Percentiles rank a stretch among this genome's conserved stretches.
Evolutionary conservation across 1,140 invertebrate species (phyloP).

Genomic region (Drosophila miranda): DNA sequence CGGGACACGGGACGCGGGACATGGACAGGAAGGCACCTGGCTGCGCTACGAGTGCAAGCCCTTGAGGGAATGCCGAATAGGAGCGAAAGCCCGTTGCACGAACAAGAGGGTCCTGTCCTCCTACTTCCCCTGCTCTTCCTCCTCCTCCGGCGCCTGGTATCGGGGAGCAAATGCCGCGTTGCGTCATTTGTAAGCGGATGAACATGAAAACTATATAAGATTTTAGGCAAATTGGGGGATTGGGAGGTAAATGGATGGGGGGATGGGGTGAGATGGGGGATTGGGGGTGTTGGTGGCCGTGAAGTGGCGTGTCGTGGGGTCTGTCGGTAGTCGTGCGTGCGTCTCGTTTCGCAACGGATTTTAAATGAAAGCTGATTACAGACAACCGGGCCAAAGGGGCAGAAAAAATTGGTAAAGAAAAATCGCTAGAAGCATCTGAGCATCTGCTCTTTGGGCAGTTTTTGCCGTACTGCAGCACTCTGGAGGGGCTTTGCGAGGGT

Average conservation of each 20-base stretch:
- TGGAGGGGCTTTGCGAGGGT: neutral
- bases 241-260: neutral
- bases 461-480: no score
- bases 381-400: slow-evolving; percentile 18
- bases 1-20: neutral
- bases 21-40: neutral
- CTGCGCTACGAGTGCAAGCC: slow-evolving; percentile 3
- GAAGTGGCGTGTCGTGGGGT: neutral
- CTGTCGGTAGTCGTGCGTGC: neutral
- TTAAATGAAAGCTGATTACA: slow-evolving; percentile 55
- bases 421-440: no score
- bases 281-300: no score
- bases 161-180: slow-evolving; percentile 21
- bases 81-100: slow-evolving; percentile 19
- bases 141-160: neutral
- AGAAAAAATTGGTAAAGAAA: neutral
- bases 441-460: neutral
- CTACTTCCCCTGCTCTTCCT: no score
- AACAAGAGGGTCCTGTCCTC: neutral
- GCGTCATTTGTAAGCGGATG: slow-evolving; percentile 51
- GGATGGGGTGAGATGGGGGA: no score
- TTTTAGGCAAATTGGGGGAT: slow-evolving; percentile 25
- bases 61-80: slow-evolving; percentile 15
- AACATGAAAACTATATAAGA: slow-evolving; percentile 58
- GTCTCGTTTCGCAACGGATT: slow-evolving; percentile 23